A percentile compares a stretch with the other conserved stretches of the same genome.
phyloP scores from a whole-genome alignment of 2,797 vertebrate species.

The Onychomys torridus region DNA sequence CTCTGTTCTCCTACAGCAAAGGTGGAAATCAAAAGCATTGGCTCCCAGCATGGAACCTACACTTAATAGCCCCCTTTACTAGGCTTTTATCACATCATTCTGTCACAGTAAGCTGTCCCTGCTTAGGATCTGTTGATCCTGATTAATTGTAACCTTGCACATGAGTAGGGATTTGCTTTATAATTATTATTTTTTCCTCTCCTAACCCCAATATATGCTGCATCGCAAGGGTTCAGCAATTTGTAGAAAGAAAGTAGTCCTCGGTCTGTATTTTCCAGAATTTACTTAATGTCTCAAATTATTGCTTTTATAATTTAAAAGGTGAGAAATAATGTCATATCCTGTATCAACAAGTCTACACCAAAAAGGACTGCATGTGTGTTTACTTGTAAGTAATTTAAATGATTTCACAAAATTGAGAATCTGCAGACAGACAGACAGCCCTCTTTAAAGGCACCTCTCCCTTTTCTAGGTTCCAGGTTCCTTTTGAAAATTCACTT shows the following conservation, averaged over 20 bases:
- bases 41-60: not conserved
- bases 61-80: no score
- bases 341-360: not conserved
- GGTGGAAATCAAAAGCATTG: not conserved
- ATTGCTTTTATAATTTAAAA: constrained; percentile 19
- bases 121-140: not conserved
- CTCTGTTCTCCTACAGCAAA: not conserved
- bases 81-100: not conserved
- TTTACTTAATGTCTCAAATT: not conserved
- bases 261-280: not conserved
- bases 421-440: not conserved
- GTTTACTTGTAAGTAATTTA: not conserved
- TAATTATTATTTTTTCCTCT: no score
- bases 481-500: constrained; percentile 76
- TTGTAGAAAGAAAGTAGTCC: not conserved
- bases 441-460: not conserved
- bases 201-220: not conserved
- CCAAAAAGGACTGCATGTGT: not conserved
- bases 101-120: not conserved
- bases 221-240: not conserved
- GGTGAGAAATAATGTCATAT: not conserved
- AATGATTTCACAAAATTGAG: not conserved
- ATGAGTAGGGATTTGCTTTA: not conserved
- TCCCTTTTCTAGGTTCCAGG: constrained; percentile 53
- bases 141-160: not conserved